These are phyloP conservation scores for Andrena fulva DNA, from an alignment of 2,888 invertebrate genomes.

Conservation along the genomic window DNA sequence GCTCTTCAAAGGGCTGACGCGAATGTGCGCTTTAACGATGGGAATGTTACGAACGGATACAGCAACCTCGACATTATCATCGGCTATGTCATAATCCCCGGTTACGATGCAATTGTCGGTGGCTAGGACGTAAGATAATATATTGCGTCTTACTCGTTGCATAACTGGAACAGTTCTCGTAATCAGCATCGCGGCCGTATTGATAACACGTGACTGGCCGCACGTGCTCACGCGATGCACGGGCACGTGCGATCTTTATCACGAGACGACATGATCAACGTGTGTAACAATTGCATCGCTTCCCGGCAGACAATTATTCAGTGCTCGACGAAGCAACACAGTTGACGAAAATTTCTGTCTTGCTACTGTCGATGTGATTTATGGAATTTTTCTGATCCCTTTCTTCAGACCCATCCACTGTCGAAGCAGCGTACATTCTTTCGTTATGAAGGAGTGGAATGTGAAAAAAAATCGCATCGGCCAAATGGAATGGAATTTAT, in stretches of 20 bases:
- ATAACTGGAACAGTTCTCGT: constrained; percentile 32
- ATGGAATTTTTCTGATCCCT: background rate
- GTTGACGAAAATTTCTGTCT: background rate
- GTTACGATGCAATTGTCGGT: constrained; percentile 20
- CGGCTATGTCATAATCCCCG: constrained; percentile 27
- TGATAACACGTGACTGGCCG: constrained; percentile 47
- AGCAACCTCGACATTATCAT: background rate
- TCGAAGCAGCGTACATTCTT: background rate
- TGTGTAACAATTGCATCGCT: constrained; percentile 20
- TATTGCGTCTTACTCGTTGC: constrained; percentile 33
- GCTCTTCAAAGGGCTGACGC: background rate
- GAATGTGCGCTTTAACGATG: background rate
- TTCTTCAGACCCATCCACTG: background rate
- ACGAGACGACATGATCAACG: constrained; percentile 53
- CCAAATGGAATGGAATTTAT: background rate
- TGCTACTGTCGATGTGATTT: background rate
- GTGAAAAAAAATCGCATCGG: background rate
- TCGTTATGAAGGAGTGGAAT: too few relatives aligned
- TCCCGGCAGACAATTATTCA: background rate
- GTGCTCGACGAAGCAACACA: background rate
- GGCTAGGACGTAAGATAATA: constrained; percentile 13
- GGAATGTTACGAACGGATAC: background rate
- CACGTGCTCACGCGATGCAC: constrained; percentile 55
- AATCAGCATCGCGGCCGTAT: constrained; percentile 19
- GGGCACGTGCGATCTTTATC: constrained; percentile 65